A percentile compares a stretch with the other conserved stretches of the same genome.
Conservation (phyloP, 2,797 vertebrate genomes). For the Sarcophilus harrisii region DNA sequence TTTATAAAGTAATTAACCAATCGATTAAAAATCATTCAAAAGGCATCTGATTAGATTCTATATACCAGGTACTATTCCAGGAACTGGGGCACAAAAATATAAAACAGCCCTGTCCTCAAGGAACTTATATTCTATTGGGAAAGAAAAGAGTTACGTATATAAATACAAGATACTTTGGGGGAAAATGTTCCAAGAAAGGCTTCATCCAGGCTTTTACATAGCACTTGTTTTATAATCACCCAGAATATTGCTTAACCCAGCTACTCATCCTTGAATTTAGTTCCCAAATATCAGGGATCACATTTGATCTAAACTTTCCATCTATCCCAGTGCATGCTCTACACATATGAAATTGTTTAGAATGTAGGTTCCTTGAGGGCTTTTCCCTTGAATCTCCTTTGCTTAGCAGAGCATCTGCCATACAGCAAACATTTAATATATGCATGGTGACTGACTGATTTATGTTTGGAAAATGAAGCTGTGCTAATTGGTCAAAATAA, state of each 20-base stretch:
- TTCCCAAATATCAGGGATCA: neutral
- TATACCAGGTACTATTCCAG: neutral
- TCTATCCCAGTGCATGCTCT: neutral
- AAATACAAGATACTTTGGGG: neutral
- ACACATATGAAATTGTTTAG: neutral
- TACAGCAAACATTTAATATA: neutral
- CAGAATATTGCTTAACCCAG: neutral
- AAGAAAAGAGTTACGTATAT: neutral
- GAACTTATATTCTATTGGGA: neutral
- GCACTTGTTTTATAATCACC: neutral
- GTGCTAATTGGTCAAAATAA: neutral
- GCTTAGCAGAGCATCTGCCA: neutral
- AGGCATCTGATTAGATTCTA: neutral
- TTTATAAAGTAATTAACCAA: neutral
- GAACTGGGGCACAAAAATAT: neutral
- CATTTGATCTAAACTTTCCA: neutral
- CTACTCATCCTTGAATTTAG: neutral
- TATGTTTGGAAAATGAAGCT: neutral
- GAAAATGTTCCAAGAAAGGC: neutral
- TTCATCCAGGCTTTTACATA: neutral
- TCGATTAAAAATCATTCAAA: neutral
- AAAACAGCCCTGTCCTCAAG: neutral
- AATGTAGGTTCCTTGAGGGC: neutral
- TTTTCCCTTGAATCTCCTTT: neutral
- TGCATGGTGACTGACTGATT: neutral